phyloP scores from a whole-genome alignment of 2,113 vertebrate species.

The Ceyx melanurus region DNA sequence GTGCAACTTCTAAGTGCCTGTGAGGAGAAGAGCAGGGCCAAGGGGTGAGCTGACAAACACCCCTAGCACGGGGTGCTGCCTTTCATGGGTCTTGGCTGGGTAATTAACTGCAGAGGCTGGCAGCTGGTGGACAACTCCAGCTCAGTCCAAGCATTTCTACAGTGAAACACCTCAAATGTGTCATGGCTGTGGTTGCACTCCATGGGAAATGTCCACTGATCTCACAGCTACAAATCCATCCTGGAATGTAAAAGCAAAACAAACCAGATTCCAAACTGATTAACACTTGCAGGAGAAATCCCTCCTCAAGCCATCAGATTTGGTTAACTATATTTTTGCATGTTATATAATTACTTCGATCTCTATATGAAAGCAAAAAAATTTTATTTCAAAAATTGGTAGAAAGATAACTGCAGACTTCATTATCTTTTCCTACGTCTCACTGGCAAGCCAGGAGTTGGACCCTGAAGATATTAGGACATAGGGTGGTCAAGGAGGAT shows the following conservation, averaged over 20 bases:
- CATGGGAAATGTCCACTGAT: not conserved
- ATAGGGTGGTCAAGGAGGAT: not conserved
- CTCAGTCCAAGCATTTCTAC: not conserved
- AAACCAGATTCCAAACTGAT: too few relatives aligned
- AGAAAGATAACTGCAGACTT: not conserved
- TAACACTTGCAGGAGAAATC: not conserved
- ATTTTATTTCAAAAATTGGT: not conserved
- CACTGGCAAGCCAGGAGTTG: not conserved
- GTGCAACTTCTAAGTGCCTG: not conserved
- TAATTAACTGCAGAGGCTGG: not conserved
- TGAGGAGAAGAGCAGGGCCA: not conserved
- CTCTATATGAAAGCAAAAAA: not conserved
- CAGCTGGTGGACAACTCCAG: not conserved
- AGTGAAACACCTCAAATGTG: not conserved
- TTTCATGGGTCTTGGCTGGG: not conserved
- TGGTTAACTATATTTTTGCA: not conserved
- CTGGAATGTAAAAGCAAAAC: not conserved
- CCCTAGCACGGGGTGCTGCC: not conserved
- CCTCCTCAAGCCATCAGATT: not conserved
- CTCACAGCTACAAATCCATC: not conserved
- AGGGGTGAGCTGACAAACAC: fast-evolving
- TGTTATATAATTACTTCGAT: not conserved
- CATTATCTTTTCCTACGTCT: not conserved
- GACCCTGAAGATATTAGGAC: not conserved
- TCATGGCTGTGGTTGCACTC: not conserved